Percentiles rank a stretch among this genome's conserved stretches.
Conservation (phyloP, 2,113 vertebrate species). For the Nibea coibor region DNA sequence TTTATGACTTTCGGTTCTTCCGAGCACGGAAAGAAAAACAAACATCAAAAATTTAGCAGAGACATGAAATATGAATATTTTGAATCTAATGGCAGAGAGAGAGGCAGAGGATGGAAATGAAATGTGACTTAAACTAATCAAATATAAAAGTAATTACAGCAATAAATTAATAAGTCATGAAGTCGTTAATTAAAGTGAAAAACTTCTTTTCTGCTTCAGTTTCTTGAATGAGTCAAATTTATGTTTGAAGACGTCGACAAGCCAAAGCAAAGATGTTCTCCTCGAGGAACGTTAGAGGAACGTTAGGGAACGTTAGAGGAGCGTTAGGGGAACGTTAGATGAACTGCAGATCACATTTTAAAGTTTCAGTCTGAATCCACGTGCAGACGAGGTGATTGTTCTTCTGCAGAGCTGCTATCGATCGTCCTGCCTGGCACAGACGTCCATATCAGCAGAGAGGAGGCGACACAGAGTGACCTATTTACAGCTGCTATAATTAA, state of each 20-base stretch:
- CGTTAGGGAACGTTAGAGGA: no score
- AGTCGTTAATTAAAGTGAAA: neutral
- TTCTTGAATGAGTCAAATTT: no score
- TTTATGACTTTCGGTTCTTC: slow-evolving; percentile 26
- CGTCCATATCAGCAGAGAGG: slow-evolving; percentile 26
- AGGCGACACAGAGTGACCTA: slow-evolving; percentile 34
- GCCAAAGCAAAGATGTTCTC: no score
- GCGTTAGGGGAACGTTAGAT: no score
- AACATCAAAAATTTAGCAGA: slow-evolving; percentile 14
- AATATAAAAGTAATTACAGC: neutral
- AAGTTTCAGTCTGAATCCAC: no score
- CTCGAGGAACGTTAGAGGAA: no score
- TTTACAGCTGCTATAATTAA: slow-evolving; percentile 50
- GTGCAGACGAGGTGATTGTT: neutral
- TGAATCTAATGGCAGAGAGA: neutral
- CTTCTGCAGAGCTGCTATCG: slow-evolving; percentile 32
- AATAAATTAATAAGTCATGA: neutral
- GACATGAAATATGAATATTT: slow-evolving; percentile 37
- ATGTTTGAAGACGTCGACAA: no score
- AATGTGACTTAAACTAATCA: neutral
- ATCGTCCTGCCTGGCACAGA: slow-evolving; percentile 43
- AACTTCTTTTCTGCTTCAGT: no score
- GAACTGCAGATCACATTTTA: no score
- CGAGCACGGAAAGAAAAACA: slow-evolving; percentile 36
- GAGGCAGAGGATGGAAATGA: neutral